Evolutionary conservation across 2,113 vertebrate genomes (phyloP), one percentile per base, ranked within the genome.

Genomic region (Ageneiosus marmoratus): DNA sequence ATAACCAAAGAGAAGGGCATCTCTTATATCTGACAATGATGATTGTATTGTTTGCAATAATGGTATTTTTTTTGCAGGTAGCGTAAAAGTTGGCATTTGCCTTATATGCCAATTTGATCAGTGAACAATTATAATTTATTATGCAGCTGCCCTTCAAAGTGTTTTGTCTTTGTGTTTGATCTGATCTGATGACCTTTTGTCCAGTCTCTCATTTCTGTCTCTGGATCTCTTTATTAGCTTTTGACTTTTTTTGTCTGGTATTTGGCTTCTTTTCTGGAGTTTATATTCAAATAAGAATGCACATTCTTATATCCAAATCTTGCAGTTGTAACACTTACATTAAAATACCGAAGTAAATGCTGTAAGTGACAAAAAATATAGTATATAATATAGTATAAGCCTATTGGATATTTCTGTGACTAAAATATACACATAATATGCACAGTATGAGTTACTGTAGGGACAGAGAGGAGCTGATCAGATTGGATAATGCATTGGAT

Each of bases 181-280:
- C 29, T 70, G 22, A 69, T 69, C 69, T 27, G 24, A 50, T 74
- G n/a, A 74, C 70, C 70, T 74, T 74, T 29, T 74, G 13, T 27
- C 48, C 27, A 32, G 11, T 32, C 32, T 74, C 27, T 32, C 27
- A 74, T 74, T 32, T 51, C 48, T 32, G 48, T 46, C n/a, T 48
- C 9, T 72, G 41, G 5, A 72, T n/a, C 24, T n/a, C 44, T 50
- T 16, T 12, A 72, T 16, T 27, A 37, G 32, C 32, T 10, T 44
- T 70, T 70, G 37, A 70, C 67, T 37, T 70, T 37, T 70, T 70
- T 5, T 24, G 67, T 44, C 67, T 24, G 37, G 20, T 0, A 11
- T 69, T 69, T 24, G 24, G 15, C 20, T 24, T 41, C 9, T 12
- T 41, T 44, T 70, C 20, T 41, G 34, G 22, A 44, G 12, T 13